Evolutionary conservation across 2,888 invertebrate species (phyloP).

Genomic region (Eristalis arbustorum): DNA sequence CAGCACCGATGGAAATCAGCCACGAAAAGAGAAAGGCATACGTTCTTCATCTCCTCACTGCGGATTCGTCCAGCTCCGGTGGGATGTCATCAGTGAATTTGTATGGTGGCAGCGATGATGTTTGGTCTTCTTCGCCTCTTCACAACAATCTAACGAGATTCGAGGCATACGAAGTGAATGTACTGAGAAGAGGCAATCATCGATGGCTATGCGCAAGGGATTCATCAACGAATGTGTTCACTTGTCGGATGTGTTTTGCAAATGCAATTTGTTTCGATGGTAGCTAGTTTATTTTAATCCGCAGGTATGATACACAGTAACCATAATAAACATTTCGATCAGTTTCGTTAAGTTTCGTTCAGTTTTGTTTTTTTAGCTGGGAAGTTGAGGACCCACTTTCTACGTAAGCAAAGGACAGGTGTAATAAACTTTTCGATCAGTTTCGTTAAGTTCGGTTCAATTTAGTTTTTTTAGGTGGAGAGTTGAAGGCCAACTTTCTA

Average conservation of each 20-base stretch:
- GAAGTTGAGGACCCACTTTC: too few species aligned
- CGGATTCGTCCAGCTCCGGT: slow-evolving; percentile 38
- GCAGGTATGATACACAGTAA: too few species aligned
- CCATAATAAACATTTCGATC: too few species aligned
- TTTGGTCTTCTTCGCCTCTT: slow-evolving; percentile 49
- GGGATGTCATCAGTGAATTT: slow-evolving; percentile 51
- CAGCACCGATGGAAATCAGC: slow-evolving; percentile 39
- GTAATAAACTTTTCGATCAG: too few species aligned
- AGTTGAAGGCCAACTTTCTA: too few species aligned
- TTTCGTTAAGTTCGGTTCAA: too few species aligned
- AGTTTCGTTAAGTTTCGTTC: too few species aligned
- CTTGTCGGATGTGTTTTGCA: slow-evolving; percentile 26
- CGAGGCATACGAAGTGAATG: slow-evolving; percentile 55
- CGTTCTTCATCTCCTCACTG: slow-evolving; percentile 23
- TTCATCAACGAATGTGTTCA: slow-evolving; percentile 8
- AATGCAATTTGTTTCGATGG: not conserved
- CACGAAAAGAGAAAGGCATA: slow-evolving; percentile 62
- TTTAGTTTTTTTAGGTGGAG: too few species aligned
- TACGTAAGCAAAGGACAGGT: too few species aligned
- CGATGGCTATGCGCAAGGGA: slow-evolving; percentile 41
- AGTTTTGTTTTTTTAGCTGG: too few species aligned
- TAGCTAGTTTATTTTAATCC: not conserved
- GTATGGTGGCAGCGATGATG: slow-evolving; percentile 36
- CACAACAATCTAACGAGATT: slow-evolving; percentile 27
- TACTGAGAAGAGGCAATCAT: slow-evolving; percentile 14